Conservation (phyloP, 2,113 vertebrate species). For the Dipodomys stephensi region DNA sequence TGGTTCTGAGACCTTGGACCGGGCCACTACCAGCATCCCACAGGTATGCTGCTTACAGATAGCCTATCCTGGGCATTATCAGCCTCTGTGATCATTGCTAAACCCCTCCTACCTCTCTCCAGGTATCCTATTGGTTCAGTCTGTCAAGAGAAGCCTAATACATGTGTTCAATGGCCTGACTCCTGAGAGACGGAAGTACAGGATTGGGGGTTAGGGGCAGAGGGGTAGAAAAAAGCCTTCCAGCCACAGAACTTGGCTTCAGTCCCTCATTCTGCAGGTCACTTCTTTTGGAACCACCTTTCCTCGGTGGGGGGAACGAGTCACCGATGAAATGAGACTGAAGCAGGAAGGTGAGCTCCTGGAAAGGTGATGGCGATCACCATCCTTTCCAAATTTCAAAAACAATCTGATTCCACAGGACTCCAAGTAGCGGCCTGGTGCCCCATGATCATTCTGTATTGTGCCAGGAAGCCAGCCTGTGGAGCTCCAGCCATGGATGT, state of each 20-base stretch:
- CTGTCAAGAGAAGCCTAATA: neutral
- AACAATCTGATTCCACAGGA: constrained; percentile 8
- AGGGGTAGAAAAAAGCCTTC: neutral
- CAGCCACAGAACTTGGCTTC: neutral
- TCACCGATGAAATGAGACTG: too few relatives aligned
- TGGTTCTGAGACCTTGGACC: neutral
- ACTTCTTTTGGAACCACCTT: neutral
- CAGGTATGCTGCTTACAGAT: neutral
- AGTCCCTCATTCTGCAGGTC: neutral
- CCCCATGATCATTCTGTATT: neutral
- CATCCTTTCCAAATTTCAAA: neutral
- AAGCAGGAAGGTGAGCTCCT: too few relatives aligned
- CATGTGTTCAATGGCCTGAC: neutral
- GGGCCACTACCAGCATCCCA: neutral
- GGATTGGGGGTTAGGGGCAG: too few relatives aligned
- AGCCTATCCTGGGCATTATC: neutral
- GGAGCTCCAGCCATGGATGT: neutral
- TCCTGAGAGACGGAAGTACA: neutral
- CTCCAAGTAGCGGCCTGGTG: neutral
- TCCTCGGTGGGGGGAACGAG: accelerated
- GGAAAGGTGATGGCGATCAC: too few relatives aligned
- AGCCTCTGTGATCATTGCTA: neutral
- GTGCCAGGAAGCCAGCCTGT: neutral
- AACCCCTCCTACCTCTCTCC: neutral
- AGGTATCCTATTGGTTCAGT: neutral